A percentile compares a stretch with the other conserved stretches of the same genome.
These are phyloP conservation scores for Apantesis nais DNA, from an alignment of 2,888 invertebrate genomes.

Conservation along the genomic window DNA sequence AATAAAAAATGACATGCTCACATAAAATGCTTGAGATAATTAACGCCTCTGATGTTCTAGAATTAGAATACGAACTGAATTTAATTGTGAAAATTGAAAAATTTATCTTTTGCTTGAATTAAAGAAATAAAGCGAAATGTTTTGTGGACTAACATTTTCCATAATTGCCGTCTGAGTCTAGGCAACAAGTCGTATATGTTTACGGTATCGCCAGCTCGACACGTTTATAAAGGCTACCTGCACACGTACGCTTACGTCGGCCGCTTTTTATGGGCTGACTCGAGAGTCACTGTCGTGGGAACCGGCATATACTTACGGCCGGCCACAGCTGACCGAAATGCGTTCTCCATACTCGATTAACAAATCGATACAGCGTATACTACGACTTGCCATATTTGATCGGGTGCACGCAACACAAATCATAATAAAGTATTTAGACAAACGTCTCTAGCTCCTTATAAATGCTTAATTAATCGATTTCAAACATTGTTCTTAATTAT, in stretches of 20 bases:
- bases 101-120: constrained; percentile 33
- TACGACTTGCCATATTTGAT: constrained; percentile 73
- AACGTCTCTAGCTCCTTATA: constrained; percentile 63
- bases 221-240: constrained; percentile 79
- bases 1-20: constrained; percentile 50
- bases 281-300: constrained; percentile 83
- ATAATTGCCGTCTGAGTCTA: constrained; percentile 60
- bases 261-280: constrained; percentile 81
- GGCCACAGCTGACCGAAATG: constrained; percentile 85
- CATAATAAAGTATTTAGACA: constrained; percentile 66
- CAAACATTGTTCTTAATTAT: constrained; percentile 35
- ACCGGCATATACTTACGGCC: constrained; percentile 82
- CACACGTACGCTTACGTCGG: constrained; percentile 80
- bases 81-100: constrained; percentile 36
- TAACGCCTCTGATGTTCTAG: constrained; percentile 37
- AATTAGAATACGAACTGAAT: constrained; percentile 46
- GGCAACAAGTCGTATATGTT: constrained; percentile 57
- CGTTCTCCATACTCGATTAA: constrained; percentile 84
- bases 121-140: constrained; percentile 52
- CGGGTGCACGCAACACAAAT: constrained; percentile 60
- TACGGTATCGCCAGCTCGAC: constrained; percentile 68
- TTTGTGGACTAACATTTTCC: constrained; percentile 53
- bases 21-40: constrained; percentile 54
- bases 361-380: constrained; percentile 80
- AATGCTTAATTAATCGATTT: constrained; percentile 46